Evolutionary conservation across 2,888 invertebrate species (phyloP).

Genomic region (Phoenoteleia sp.): DNA sequence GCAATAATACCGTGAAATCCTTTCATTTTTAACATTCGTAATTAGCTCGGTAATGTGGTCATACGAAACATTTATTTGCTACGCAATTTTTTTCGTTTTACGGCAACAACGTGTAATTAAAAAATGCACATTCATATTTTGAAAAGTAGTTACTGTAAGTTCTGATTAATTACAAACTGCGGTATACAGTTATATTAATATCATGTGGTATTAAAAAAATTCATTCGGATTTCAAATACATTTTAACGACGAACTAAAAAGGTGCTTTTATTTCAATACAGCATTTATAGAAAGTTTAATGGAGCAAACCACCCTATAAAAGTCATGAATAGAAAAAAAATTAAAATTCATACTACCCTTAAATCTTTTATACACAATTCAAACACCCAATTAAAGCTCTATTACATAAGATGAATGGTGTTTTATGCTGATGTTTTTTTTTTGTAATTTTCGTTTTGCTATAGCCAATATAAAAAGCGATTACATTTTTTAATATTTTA

Average conservation of each 20-base stretch:
- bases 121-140: not conserved
- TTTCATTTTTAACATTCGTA: not conserved
- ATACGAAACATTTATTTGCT: not conserved
- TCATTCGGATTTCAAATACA: constrained; percentile 5
- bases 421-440: not conserved
- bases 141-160: not conserved
- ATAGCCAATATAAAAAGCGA: too few relatives aligned
- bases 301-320: constrained; percentile 1
- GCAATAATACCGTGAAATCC: not conserved
- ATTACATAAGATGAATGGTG: not conserved
- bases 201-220: not conserved
- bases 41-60: not conserved
- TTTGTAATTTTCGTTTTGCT: not conserved
- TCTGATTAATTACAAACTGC: constrained; percentile 19
- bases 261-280: constrained; percentile 10
- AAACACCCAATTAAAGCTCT: not conserved
- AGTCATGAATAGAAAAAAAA: constrained; percentile 1
- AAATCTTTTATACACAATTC: not conserved
- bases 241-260: constrained; percentile 16
- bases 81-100: not conserved
- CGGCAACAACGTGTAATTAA: not conserved
- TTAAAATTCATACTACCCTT: not conserved
- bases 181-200: not conserved
- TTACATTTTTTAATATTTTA: too few relatives aligned
- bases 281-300: constrained; percentile 20